A percentile compares a stretch with the other conserved stretches of the same genome.
Evolutionary conservation across 2,888 invertebrate species (phyloP).

Genomic region (Acanthopleura granulata): DNA sequence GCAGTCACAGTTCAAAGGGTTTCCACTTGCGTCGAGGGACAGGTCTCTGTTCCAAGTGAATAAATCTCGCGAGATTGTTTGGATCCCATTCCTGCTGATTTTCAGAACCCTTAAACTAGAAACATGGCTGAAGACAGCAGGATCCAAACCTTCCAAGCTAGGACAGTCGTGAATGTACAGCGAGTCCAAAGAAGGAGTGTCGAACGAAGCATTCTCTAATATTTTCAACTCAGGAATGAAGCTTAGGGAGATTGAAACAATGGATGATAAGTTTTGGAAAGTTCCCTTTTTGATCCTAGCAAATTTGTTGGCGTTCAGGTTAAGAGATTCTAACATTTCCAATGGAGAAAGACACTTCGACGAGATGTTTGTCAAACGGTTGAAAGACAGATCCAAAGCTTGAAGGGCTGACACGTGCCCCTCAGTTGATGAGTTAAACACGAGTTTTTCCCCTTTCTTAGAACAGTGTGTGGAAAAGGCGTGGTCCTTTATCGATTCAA

Average conservation of each 20-base stretch:
- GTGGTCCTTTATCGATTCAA: neutral
- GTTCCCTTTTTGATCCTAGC: neutral
- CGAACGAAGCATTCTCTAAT: neutral
- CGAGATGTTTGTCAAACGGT: neutral
- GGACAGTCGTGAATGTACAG: neutral
- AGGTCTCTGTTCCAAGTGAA: neutral
- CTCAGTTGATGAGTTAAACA: neutral
- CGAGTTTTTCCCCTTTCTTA: neutral
- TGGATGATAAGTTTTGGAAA: neutral
- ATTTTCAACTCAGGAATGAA: neutral
- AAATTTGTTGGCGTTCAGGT: neutral
- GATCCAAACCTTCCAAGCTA: neutral
- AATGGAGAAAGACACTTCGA: neutral
- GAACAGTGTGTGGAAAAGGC: neutral
- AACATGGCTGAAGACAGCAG: neutral
- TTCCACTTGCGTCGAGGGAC: neutral
- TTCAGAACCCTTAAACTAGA: neutral
- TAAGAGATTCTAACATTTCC: neutral
- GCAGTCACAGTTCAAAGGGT: slow-evolving; percentile 4
- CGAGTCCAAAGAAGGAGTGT: neutral
- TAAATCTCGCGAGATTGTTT: neutral
- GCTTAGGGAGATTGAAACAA: neutral
- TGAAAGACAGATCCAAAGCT: neutral
- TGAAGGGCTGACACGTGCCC: neutral
- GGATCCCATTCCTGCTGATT: neutral